A percentile compares a stretch with the other conserved stretches of the same genome.
Evolutionary conservation across 2,888 invertebrate species (phyloP).

Genomic region (Scotopteryx bipunctaria): DNA sequence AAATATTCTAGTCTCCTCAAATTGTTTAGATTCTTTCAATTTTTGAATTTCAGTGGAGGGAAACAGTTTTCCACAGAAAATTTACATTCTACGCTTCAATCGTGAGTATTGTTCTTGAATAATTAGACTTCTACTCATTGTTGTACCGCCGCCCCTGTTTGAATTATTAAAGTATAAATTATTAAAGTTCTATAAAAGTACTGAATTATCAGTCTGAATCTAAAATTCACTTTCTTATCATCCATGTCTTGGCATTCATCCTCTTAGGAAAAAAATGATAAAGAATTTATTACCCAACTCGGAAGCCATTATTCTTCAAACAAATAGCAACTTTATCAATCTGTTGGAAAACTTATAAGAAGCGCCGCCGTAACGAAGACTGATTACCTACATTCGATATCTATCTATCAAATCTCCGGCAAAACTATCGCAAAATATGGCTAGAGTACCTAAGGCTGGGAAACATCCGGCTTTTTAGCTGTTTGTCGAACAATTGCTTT

Average conservation of each 20-base stretch:
- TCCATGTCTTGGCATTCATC: neutral
- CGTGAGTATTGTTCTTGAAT: too few relatives aligned
- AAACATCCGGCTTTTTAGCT: neutral
- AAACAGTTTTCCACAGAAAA: too few relatives aligned
- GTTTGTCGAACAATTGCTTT: too few relatives aligned
- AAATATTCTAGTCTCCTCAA: too few relatives aligned
- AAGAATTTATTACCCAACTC: constrained; percentile 10
- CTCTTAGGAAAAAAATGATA: constrained; percentile 10
- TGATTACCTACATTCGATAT: constrained; percentile 29
- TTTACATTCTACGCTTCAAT: too few relatives aligned
- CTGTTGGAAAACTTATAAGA: constrained; percentile 28
- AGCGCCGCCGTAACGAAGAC: constrained; percentile 29
- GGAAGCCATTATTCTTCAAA: constrained; percentile 26
- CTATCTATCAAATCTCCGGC: constrained; percentile 29
- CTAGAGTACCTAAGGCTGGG: constrained; percentile 7
- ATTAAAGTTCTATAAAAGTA: too few relatives aligned
- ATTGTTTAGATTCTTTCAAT: too few relatives aligned
- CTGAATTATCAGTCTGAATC: neutral
- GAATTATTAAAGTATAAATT: too few relatives aligned
- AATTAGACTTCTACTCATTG: too few relatives aligned
- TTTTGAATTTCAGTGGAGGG: too few relatives aligned
- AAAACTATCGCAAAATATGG: constrained; percentile 24
- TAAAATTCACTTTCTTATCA: neutral
- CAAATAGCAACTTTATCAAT: constrained; percentile 30
- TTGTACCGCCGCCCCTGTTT: too few relatives aligned